Evolutionary conservation across 2,888 invertebrate species (phyloP), one percentile per base, ranked within the genome.

Genomic region (Yponomeuta malinellus): DNA sequence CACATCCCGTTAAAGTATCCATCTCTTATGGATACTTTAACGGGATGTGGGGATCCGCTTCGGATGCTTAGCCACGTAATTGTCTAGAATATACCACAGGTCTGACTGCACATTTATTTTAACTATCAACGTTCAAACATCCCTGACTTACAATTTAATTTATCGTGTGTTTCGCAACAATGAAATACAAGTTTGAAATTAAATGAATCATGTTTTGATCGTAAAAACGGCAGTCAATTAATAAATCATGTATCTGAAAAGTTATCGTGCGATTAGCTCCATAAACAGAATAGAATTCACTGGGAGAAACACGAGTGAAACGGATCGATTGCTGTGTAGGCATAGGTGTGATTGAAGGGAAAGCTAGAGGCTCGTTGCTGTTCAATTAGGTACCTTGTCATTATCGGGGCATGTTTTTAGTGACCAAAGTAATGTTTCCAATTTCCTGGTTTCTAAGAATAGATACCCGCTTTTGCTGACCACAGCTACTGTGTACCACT

Each of bases 1-100:
- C 65, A 65, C 65, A 29, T 65, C 65, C 65, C 65, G 65, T 65
- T 64, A 31, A 33, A 31, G 65, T 65, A 65, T 29, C 9, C 12
- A 31, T 65, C 29, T 65, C 31, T 29, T 5, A 4, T 12, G 10
- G 23, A 23, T 23, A 23, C 23, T 23, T 23, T 23, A 23, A 23
- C 23, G 23, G 23, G 23, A 23, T 23, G 23, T 23, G 23, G 23
- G 23, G 23, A 23, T 23, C 23, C 23, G 23, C 23, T 23, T 23
- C 65, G 12, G 65, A 31, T 65, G 33, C 65, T 31, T 65, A 10
- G 29, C 65, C 65, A 10, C 65, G 2, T 10, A 65, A 29, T 65
- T 33, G 31, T 65, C 12, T 65, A 33, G 29, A 65, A 65, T 33
- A 9, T 9, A 65, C 31, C 31, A 65, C 10, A 9, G 3, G 29